phyloP scores from a whole-genome alignment of 1,140 invertebrate genomes.

The Drosophila rufa region DNA sequence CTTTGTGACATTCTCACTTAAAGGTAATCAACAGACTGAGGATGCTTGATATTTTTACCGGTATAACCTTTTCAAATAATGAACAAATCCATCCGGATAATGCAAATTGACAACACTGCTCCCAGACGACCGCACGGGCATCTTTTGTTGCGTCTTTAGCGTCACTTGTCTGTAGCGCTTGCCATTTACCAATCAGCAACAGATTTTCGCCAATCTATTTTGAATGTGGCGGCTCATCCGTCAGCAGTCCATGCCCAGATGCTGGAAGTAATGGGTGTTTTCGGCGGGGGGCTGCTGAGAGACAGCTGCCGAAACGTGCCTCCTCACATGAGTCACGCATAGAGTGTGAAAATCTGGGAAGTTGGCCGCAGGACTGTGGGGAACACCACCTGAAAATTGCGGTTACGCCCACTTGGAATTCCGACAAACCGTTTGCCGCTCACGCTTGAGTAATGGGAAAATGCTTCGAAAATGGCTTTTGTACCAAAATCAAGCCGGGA shows the following conservation, averaged over 20 bases:
- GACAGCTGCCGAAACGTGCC: slow-evolving; percentile 73
- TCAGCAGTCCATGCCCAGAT: slow-evolving; percentile 51
- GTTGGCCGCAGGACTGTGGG: slow-evolving; percentile 1
- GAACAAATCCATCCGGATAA: neutral
- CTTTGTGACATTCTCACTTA: too few relatives aligned
- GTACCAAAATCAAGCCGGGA: slow-evolving; percentile 35
- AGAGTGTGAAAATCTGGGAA: slow-evolving; percentile 45
- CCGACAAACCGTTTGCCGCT: slow-evolving; percentile 26
- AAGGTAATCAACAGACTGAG: neutral
- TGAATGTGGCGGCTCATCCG: slow-evolving; percentile 63
- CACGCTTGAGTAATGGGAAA: slow-evolving; percentile 41
- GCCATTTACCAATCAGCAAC: slow-evolving; percentile 65
- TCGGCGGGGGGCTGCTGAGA: slow-evolving; percentile 21
- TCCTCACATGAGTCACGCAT: slow-evolving; percentile 71
- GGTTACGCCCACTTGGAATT: slow-evolving; percentile 34
- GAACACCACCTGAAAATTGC: slow-evolving; percentile 36
- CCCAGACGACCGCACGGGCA: slow-evolving; percentile 13
- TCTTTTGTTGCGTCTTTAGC: slow-evolving; percentile 34
- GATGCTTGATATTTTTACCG: neutral
- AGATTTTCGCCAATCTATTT: slow-evolving; percentile 73
- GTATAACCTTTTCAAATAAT: neutral
- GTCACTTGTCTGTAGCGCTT: slow-evolving; percentile 39
- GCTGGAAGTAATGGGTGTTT: slow-evolving; percentile 32
- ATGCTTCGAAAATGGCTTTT: slow-evolving; percentile 40
- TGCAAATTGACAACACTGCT: neutral